phyloP scores from a whole-genome alignment of 2,888 invertebrate genomes.

The Epinotia brunnichana region DNA sequence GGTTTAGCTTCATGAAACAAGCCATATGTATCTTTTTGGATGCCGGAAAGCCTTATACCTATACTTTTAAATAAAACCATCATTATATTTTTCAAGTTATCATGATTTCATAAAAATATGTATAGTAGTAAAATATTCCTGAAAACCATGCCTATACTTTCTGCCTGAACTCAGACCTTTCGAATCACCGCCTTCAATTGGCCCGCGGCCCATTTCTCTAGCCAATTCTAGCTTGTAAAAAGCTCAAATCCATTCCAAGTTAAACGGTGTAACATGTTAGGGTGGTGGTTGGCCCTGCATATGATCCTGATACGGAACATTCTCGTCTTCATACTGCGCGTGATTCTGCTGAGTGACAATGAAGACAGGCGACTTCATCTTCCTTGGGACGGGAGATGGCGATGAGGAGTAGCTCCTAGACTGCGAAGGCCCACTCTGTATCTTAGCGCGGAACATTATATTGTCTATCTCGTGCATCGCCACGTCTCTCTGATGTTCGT shows the following conservation, averaged over 20 bases:
- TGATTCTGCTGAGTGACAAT: slow-evolving; percentile 62
- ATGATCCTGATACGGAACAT: slow-evolving; percentile 59
- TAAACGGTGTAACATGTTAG: slow-evolving; percentile 2
- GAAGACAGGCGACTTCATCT: slow-evolving; percentile 68
- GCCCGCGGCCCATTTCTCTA: not conserved
- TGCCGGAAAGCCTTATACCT: not conserved
- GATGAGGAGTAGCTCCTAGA: slow-evolving; percentile 58
- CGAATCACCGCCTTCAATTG: not conserved
- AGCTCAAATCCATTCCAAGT: slow-evolving; percentile 12
- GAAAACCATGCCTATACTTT: not conserved
- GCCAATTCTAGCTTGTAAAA: slow-evolving; percentile 13
- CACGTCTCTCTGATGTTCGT: slow-evolving; percentile 72
- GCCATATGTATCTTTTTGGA: not conserved
- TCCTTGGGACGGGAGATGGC: slow-evolving; percentile 59
- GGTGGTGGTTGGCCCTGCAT: slow-evolving; percentile 37
- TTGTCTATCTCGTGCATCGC: slow-evolving; percentile 79
- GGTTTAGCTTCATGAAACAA: no score
- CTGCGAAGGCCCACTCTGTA: slow-evolving; percentile 57
- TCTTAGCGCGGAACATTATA: slow-evolving; percentile 74
- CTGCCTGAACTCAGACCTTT: not conserved
- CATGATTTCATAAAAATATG: not conserved
- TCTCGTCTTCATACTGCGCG: slow-evolving; percentile 66
- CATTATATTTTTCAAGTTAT: not conserved
- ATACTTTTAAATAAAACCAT: not conserved
- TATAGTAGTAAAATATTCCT: not conserved